Evolutionary conservation across 2,888 invertebrate species (phyloP), one percentile per base, ranked within the genome.

Genomic region (Galerucella calmariensis): DNA sequence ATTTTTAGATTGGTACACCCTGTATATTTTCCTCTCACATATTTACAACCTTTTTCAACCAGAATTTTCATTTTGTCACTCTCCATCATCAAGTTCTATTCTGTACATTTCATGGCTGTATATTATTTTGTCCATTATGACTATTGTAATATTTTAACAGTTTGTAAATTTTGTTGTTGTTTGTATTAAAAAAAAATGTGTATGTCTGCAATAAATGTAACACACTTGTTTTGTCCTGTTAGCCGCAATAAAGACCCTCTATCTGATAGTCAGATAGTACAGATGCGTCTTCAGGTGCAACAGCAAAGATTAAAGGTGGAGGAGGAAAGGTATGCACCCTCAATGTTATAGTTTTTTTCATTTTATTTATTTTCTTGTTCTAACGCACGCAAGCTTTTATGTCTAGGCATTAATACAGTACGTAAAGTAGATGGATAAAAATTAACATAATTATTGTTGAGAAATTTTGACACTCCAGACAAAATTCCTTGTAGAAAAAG

Each of bases 231-330:
- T 84, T 86, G 82, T 86, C 84, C 83, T 81, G 90, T 90, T 87
- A 89, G 90, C 85, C 90, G 91, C 79, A 75, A 73, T 75, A 90
- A 91, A 86, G 94, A 94, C 88, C 92, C 92, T 87, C 90, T 94
- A 85, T 93, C 94, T 88, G 94, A 94, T 88, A 93, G 93, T 86
- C 94, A 94, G 88, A 92, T 94, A 88, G 92, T 93, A 83, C 93
- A 93, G 89, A 94, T 94, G 94, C 90, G 94, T 87, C 90, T 92
- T 85, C 93, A 94, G 88, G 94, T 94, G 86, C 91, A 92, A 88
- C 92, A 91, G 87, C 94, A 94, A 89, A 90, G 94, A 85, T 92
- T 92, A 88, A 94, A 94, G 89, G 94, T 93, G 84, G 93, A 93
- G 88, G 93, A 93, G 88, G 94, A 94, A 91, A 94, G 93, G 94